Evolutionary conservation across 2,113 vertebrate species (phyloP).

Genomic region (Anthoscopus minutus): DNA sequence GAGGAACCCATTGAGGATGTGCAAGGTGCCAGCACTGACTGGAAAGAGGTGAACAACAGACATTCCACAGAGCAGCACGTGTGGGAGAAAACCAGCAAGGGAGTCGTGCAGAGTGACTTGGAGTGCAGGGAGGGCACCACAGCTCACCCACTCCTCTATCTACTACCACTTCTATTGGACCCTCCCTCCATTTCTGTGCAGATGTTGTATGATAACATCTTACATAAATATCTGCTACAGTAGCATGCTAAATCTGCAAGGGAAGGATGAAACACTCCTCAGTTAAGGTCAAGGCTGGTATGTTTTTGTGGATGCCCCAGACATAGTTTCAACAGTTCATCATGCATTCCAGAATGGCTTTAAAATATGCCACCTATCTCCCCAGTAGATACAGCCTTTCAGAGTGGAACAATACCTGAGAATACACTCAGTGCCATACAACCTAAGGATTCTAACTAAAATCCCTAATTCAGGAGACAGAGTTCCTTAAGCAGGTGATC

Average conservation of each 20-base stretch:
- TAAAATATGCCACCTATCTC: not conserved
- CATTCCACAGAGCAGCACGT: not conserved
- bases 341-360: not conserved
- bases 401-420: not conserved
- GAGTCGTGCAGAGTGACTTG: not conserved
- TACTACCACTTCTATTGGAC: not conserved
- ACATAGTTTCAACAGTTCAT: not conserved
- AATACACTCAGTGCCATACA: not conserved
- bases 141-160: not conserved
- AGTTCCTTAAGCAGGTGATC: not conserved
- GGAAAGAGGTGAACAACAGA: not conserved
- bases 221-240: not conserved
- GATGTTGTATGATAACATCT: not conserved
- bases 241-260: not conserved
- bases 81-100: not conserved
- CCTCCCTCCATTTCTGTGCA: not conserved
- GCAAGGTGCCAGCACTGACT: accelerated
- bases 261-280: not conserved
- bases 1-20: not conserved
- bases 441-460: not conserved
- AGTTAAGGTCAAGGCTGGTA: not conserved
- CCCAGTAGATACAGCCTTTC: not conserved
- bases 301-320: not conserved
- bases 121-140: not conserved
- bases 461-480: not conserved